Conservation (phyloP, 2,113 vertebrate genomes). For the Megalops atlanticus region DNA sequence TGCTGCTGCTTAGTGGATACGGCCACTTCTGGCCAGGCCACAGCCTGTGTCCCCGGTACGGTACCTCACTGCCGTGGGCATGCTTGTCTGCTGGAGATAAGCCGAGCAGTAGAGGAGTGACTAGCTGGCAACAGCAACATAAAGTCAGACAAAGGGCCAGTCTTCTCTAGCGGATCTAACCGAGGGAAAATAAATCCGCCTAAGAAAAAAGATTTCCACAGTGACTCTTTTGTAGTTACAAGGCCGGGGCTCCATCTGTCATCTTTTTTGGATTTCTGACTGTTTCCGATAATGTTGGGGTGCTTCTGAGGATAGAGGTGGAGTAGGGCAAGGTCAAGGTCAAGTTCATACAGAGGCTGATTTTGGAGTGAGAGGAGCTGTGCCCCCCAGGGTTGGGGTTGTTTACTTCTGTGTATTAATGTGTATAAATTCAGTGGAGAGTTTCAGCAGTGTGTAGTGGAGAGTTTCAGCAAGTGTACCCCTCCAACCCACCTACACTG, state of each 20-base stretch:
- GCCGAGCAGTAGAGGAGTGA: background rate
- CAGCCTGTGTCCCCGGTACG: constrained; percentile 3
- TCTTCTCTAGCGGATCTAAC: constrained; percentile 1
- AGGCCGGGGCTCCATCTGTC: background rate
- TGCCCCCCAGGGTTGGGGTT: no score
- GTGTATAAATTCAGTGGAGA: no score
- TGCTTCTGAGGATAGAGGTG: no score
- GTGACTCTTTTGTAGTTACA: background rate
- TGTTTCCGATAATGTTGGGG: no score
- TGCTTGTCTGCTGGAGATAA: constrained; percentile 6
- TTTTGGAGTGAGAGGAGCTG: no score
- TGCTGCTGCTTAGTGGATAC: constrained; percentile 11
- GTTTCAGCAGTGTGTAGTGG: no score
- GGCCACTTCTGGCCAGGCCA: background rate
- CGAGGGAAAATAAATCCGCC: background rate
- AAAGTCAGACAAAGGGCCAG: background rate
- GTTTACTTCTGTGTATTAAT: no score
- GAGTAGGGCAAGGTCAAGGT: constrained; percentile 18
- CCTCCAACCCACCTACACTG: background rate
- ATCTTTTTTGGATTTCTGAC: no score
- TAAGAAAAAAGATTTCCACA: background rate
- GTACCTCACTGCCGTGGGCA: background rate
- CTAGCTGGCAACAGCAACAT: background rate
- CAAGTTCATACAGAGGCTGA: no score
- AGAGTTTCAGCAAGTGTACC: no score